These are phyloP conservation scores for Montifringilla adamsi DNA, from an alignment of 2,113 vertebrate species.

Conservation along the genomic window DNA sequence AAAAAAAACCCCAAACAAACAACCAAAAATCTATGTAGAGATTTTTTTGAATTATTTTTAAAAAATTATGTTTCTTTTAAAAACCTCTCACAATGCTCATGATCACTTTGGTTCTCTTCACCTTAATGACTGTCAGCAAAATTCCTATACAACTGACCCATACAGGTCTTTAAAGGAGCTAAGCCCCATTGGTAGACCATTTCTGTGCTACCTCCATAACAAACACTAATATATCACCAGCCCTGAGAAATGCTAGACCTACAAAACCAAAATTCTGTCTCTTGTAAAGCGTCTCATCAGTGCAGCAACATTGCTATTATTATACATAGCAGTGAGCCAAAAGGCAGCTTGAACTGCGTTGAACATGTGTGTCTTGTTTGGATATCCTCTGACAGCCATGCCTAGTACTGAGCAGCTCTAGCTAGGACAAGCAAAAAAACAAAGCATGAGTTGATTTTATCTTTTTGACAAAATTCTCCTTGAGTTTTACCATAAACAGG, in stretches of 20 bases:
- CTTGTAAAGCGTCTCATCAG: not conserved
- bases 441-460: not conserved
- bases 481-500: not conserved
- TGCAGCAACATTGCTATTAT: not conserved
- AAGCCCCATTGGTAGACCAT: not conserved
- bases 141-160: not conserved
- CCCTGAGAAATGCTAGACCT: not conserved
- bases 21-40: not conserved
- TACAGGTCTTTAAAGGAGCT: not conserved
- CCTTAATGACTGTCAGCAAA: not conserved
- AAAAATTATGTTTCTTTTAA: not conserved
- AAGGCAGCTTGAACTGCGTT: not conserved
- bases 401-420: not conserved
- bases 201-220: not conserved
- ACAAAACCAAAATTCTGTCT: not conserved
- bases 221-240: not conserved
- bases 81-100: not conserved
- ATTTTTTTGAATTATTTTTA: not conserved
- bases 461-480: not conserved
- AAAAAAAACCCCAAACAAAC: not conserved
- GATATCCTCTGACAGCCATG: not conserved
- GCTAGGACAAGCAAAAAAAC: not conserved
- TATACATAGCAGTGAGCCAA: not conserved
- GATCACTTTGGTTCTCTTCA: not conserved
- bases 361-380: not conserved